Percentiles rank a stretch among this genome's conserved stretches.
These are phyloP conservation scores for Urechis unicinctus DNA, from an alignment of 2,888 invertebrate genomes.

Conservation along the genomic window DNA sequence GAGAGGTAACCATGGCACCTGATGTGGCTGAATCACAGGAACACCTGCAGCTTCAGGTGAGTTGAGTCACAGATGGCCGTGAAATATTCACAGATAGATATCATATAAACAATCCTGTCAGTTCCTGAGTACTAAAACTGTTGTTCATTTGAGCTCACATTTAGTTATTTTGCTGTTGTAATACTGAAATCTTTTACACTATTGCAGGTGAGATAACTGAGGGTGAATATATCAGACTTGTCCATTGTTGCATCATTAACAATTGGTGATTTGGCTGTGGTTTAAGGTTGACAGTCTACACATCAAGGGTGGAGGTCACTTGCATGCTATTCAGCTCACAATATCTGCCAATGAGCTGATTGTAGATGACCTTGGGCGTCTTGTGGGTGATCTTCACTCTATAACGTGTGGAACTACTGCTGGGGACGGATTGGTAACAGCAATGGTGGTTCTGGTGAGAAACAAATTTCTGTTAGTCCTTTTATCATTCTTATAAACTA, in stretches of 20 bases:
- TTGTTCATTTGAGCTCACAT: too few relatives aligned
- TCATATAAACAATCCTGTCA: too few relatives aligned
- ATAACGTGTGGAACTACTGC: conserved; percentile 21
- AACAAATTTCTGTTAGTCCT: not conserved
- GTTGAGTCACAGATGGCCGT: too few relatives aligned
- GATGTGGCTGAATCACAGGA: conserved; percentile 20
- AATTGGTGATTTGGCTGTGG: too few relatives aligned
- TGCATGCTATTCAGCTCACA: conserved; percentile 27
- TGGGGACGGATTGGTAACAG: conserved; percentile 15
- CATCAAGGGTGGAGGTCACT: conserved; percentile 26
- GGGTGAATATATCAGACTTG: too few relatives aligned
- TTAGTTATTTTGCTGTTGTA: too few relatives aligned
- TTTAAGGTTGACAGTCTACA: conserved; percentile 23
- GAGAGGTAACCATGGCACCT: conserved; percentile 26
- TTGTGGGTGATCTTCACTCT: conserved; percentile 27
- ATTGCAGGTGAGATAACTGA: too few relatives aligned
- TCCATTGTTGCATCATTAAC: too few relatives aligned
- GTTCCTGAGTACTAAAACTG: too few relatives aligned
- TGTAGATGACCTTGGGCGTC: conserved; percentile 31
- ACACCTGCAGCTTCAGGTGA: conserved; percentile 21
- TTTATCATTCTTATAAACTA: too few relatives aligned
- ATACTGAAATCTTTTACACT: too few relatives aligned
- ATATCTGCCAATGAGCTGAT: conserved; percentile 23
- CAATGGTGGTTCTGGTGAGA: conserved; percentile 4
- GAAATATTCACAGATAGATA: too few relatives aligned